Percentiles rank a stretch among this genome's conserved stretches.
Evolutionary conservation across 1,140 invertebrate genomes (phyloP).

Genomic region (Scaptomyza montana): DNA sequence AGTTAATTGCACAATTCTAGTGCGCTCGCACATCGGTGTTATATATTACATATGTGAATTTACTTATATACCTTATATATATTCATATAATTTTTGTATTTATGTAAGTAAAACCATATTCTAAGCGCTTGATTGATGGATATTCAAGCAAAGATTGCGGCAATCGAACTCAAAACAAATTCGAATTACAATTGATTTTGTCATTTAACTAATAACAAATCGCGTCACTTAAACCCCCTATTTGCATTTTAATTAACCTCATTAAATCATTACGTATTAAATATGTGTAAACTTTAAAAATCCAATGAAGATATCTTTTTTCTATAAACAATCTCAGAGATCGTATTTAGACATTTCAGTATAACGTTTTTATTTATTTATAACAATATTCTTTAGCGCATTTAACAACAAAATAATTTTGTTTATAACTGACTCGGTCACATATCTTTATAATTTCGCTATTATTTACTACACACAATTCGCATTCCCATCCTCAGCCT

Average conservation of each 20-base stretch:
- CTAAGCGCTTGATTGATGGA: slow-evolving; percentile 3
- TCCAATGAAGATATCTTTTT: no score
- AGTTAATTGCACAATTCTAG: slow-evolving; percentile 13
- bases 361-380: slow-evolving; percentile 24
- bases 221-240: slow-evolving; percentile 24
- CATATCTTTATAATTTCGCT: slow-evolving; percentile 49
- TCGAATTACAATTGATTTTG: slow-evolving; percentile 27
- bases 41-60: no score
- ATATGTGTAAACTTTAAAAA: slow-evolving; percentile 28
- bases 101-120: slow-evolving; percentile 22
- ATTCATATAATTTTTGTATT: slow-evolving; percentile 2
- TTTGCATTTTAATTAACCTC: slow-evolving; percentile 36
- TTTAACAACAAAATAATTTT: slow-evolving; percentile 53
- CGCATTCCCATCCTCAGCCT: background rate
- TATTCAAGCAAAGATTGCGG: slow-evolving; percentile 16
- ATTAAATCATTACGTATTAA: slow-evolving; percentile 42
- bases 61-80: slow-evolving; percentile 17
- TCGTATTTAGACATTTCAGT: no score
- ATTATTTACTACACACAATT: slow-evolving; percentile 17
- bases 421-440: slow-evolving; percentile 46
- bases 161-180: slow-evolving; percentile 31
- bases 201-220: slow-evolving; percentile 10
- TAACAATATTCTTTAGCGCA: slow-evolving; percentile 60
- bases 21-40: slow-evolving; percentile 30
- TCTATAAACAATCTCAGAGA: no score